Percentiles rank a stretch among this genome's conserved stretches.
Evolutionary conservation across 2,113 vertebrate genomes (phyloP).

Genomic region (Myotis brandtii): DNA sequence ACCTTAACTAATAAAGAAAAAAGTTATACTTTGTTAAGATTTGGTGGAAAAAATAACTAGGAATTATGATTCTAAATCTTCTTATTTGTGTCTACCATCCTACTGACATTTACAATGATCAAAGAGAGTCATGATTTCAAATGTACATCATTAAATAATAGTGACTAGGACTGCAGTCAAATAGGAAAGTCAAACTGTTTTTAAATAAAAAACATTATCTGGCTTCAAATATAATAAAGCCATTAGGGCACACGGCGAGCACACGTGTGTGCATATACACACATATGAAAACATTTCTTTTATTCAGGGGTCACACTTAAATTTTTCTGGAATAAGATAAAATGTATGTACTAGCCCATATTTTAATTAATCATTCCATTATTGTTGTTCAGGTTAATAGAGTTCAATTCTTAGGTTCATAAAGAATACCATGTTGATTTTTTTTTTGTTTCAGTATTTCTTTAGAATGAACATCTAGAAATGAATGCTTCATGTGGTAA

Average conservation of each 20-base stretch:
- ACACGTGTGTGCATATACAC: not conserved
- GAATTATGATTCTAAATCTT: slow-evolving; percentile 48
- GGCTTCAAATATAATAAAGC: not conserved
- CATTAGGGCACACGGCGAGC: not conserved
- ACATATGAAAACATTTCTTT: not conserved
- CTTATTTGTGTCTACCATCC: not conserved
- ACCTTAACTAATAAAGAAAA: not conserved
- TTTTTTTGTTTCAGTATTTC: not conserved
- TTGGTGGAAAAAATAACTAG: slow-evolving; percentile 45
- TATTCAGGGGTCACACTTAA: not conserved
- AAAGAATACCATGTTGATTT: not conserved
- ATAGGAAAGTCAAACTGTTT: not conserved
- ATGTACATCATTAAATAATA: not conserved
- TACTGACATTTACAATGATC: slow-evolving; percentile 39
- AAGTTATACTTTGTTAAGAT: not conserved
- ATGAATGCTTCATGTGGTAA: not conserved
- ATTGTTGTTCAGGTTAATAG: not conserved
- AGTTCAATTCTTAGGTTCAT: slow-evolving; percentile 34
- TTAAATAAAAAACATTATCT: not conserved
- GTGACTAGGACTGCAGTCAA: not conserved
- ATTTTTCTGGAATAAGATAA: slow-evolving; percentile 4
- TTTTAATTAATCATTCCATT: not conserved
- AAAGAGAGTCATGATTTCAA: slow-evolving; percentile 26
- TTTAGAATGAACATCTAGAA: slow-evolving; percentile 3
- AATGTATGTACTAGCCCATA: not conserved